phyloP scores from a whole-genome alignment of 2,113 vertebrate genomes.

The Hymenochirus boettgeri region DNA sequence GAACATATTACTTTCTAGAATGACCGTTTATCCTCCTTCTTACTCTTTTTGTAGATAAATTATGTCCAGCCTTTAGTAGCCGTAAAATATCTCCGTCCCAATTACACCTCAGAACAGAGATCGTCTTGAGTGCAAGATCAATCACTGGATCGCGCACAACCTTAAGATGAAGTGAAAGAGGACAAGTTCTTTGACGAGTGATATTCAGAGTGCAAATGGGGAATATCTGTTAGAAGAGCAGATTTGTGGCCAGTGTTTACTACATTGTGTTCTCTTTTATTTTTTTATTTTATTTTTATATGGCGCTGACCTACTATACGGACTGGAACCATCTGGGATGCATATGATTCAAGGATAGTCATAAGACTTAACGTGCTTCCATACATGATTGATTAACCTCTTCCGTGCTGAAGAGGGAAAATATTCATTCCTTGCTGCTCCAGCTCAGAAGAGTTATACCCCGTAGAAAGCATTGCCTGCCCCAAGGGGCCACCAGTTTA shows the following conservation, averaged over 20 bases:
- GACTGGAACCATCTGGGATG: conserved; percentile 62
- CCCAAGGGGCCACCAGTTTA: conserved; percentile 58
- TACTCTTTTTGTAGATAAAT: conserved; percentile 63
- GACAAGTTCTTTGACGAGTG: conserved; percentile 94
- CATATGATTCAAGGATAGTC: conserved; percentile 62
- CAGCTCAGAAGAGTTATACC: conserved; percentile 53
- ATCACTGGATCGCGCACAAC: conserved; percentile 73
- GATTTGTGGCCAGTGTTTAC: conserved; percentile 57
- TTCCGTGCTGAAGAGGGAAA: conserved; percentile 28
- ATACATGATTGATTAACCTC: conserved; percentile 56
- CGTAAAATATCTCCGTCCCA: conserved; percentile 77
- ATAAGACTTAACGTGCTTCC: conserved; percentile 61
- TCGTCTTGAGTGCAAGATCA: conserved; percentile 82
- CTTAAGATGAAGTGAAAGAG: conserved; percentile 78
- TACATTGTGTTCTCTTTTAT: conserved; percentile 51
- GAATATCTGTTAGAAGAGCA: conserved; percentile 58
- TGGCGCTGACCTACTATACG: conserved; percentile 70
- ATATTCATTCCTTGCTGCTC: not conserved
- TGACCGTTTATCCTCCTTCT: too few relatives aligned
- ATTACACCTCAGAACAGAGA: conserved; percentile 76
- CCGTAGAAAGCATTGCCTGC: conserved; percentile 64
- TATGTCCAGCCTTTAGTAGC: conserved; percentile 93
- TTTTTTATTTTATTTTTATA: conserved; percentile 54
- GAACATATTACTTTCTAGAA: too few relatives aligned
- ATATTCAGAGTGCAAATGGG: conserved; percentile 78